These are phyloP conservation scores for Polymixis lichenea DNA, from an alignment of 2,888 invertebrate genomes.

Conservation along the genomic window DNA sequence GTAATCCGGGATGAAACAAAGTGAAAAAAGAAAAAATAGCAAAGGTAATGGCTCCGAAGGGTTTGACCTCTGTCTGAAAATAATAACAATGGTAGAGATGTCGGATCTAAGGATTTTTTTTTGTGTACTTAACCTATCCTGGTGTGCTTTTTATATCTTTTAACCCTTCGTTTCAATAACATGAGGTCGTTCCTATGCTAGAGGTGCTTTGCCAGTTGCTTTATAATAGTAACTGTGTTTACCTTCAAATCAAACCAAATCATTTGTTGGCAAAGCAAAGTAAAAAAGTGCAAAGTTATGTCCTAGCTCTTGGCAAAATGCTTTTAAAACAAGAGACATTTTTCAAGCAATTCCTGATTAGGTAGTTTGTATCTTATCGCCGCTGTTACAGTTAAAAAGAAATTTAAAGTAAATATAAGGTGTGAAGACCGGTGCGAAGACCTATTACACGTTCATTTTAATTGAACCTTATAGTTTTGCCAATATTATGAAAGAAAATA, in stretches of 20 bases:
- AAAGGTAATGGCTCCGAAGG: conserved; percentile 36
- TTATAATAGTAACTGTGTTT: background rate
- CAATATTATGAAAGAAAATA: background rate
- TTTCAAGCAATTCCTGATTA: background rate
- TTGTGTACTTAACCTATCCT: conserved; percentile 37
- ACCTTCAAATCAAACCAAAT: background rate
- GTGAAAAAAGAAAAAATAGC: conserved; percentile 28
- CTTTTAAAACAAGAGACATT: conserved; percentile 1
- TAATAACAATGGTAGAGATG: conserved; percentile 37
- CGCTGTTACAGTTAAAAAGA: background rate
- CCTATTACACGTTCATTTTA: background rate
- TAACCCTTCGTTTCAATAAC: conserved; percentile 32
- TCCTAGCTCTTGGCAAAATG: background rate
- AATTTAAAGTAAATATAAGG: background rate
- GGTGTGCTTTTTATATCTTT: conserved; percentile 28
- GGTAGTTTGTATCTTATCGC: background rate
- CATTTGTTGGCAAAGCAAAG: too few relatives aligned
- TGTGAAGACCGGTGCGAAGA: too few relatives aligned
- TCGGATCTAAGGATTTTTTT: conserved; percentile 28
- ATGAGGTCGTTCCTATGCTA: background rate
- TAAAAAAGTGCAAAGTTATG: background rate
- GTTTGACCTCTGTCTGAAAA: conserved; percentile 19
- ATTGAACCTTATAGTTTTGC: background rate
- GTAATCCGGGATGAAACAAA: conserved; percentile 30
- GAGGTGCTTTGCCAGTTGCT: background rate